These are phyloP conservation scores for Parasteatoda tepidariorum DNA, from an alignment of 1,140 invertebrate species.

Conservation along the genomic window DNA sequence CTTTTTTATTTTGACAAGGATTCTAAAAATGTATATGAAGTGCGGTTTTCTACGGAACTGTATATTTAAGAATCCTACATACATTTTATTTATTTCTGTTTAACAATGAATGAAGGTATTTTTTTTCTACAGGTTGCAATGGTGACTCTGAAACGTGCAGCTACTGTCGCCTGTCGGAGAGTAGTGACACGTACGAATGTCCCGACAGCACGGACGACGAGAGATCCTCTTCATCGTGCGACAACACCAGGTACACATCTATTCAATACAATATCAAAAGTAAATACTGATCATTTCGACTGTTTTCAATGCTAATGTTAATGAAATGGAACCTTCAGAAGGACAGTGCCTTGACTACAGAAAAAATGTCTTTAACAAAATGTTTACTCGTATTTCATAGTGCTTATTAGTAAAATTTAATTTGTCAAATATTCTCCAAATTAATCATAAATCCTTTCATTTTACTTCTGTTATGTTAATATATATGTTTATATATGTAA, in stretches of 20 bases:
- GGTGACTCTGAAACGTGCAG: conserved; percentile 45
- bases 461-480: too few species aligned
- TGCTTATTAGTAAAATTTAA: too few species aligned
- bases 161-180: conserved; percentile 46
- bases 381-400: background rate
- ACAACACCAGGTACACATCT: background rate
- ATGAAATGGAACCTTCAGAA: background rate
- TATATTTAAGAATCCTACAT: too few species aligned
- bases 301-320: too few species aligned
- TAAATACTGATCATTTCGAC: too few species aligned
- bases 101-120: background rate
- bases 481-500: too few species aligned
- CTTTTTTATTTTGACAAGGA: background rate
- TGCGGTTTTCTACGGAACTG: too few species aligned
- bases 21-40: too few species aligned
- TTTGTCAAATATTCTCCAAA: too few species aligned
- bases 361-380: background rate
- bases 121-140: conserved; percentile 28
- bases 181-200: conserved; percentile 29
- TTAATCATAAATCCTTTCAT: too few species aligned
- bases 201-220: conserved; percentile 32
- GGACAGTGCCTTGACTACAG: background rate
- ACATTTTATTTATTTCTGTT: too few species aligned
- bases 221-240: conserved; percentile 7
- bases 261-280: too few species aligned